Percentiles rank a stretch among this genome's conserved stretches.
Evolutionary conservation across 2,797 vertebrate species (phyloP).

Genomic region (Muscicapa striata): DNA sequence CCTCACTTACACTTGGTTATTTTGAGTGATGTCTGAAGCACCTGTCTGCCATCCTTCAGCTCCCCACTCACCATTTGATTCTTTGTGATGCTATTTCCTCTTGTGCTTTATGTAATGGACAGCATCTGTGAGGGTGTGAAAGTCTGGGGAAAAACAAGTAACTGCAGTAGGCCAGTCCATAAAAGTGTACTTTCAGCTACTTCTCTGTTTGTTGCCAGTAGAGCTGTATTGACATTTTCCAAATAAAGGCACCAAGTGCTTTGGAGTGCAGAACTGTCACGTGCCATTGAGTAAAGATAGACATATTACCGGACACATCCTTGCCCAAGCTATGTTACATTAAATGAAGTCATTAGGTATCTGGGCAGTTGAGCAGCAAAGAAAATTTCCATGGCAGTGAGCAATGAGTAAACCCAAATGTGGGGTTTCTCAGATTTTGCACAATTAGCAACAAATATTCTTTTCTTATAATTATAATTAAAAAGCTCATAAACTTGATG

Average conservation of each 20-base stretch:
- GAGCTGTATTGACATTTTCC: background rate
- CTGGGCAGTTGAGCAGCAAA: background rate
- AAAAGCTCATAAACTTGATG: background rate
- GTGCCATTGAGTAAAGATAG: background rate
- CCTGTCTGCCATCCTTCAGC: background rate
- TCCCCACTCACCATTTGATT: background rate
- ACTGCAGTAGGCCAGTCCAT: background rate
- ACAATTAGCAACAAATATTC: background rate
- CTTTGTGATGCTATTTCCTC: background rate
- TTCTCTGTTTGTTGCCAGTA: background rate
- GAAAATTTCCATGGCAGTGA: background rate
- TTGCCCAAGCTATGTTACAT: background rate
- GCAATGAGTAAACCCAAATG: background rate
- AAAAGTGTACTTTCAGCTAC: background rate
- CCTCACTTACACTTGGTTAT: background rate
- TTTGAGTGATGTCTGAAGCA: background rate
- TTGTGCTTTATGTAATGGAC: background rate
- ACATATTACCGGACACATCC: background rate
- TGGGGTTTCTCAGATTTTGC: background rate
- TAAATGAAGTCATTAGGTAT: background rate
- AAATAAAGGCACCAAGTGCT: background rate
- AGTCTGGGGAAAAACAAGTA: background rate
- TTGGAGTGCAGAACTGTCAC: background rate
- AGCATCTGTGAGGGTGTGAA: background rate
- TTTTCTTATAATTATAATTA: background rate